Conservation (phyloP, 2,888 invertebrate species). For the Liodrosophila aerea region DNA sequence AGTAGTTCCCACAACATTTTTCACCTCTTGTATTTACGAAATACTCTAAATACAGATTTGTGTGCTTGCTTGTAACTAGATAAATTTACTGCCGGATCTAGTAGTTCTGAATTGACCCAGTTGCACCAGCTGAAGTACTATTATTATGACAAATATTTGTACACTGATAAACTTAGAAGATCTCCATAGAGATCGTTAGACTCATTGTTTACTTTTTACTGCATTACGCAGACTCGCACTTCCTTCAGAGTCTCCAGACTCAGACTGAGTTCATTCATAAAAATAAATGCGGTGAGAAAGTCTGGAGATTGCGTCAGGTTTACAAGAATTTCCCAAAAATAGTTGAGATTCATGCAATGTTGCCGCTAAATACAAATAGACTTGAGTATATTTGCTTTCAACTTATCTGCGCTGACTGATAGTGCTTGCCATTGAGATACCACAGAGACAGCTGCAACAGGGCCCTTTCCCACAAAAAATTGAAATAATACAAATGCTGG, state of each 20-base stretch:
- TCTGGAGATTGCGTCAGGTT: conserved; percentile 28
- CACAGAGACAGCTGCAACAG: neutral
- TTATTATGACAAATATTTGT: conserved; percentile 58
- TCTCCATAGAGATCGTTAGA: conserved; percentile 33
- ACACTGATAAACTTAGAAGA: conserved; percentile 50
- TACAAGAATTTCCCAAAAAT: conserved; percentile 41
- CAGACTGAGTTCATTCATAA: conserved; percentile 67
- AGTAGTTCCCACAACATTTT: conserved; percentile 43
- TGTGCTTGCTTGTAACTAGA: conserved; percentile 8
- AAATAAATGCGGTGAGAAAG: conserved; percentile 60
- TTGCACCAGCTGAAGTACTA: conserved; percentile 44
- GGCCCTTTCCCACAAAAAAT: conserved; percentile 47
- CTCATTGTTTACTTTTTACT: conserved; percentile 70
- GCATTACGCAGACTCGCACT: conserved; percentile 80
- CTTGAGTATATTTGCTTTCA: conserved; percentile 50
- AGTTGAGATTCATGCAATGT: conserved; percentile 51
- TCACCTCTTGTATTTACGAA: conserved; percentile 43
- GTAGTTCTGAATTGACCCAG: conserved; percentile 49
- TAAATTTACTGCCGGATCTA: conserved; percentile 3
- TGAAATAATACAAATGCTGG: conserved; percentile 44
- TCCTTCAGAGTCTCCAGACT: conserved; percentile 42
- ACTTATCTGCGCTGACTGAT: conserved; percentile 6
- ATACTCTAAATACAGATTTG: conserved; percentile 16
- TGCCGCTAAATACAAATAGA: conserved; percentile 71
- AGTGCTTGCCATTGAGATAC: neutral